phyloP scores from a whole-genome alignment of 2,797 vertebrate genomes.

The Trachops cirrhosus region DNA sequence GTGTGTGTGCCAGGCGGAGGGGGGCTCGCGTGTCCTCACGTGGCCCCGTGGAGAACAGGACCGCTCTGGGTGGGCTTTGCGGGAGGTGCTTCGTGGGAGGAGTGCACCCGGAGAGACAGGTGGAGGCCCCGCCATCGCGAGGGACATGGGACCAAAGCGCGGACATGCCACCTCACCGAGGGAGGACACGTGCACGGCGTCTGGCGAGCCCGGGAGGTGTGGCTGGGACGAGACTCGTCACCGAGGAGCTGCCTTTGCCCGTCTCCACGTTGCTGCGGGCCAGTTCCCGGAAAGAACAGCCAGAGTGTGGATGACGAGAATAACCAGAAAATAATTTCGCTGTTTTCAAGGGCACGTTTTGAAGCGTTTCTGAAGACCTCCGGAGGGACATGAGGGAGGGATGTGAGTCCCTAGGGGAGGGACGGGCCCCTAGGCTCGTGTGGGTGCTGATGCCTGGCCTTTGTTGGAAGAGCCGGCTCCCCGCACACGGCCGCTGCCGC shows the following conservation, averaged over 20 bases:
- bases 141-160: conserved; percentile 13
- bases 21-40: too few species aligned
- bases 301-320: conserved; percentile 1
- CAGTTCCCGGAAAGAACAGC: neutral
- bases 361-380: neutral
- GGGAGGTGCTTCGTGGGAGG: conserved; percentile 24
- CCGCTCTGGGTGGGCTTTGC: neutral
- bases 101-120: neutral
- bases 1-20: too few species aligned
- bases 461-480: too few species aligned
- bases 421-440: rapidly evolving
- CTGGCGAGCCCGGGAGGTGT: conserved; percentile 21
- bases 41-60: too few species aligned
- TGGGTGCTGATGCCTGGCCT: too few species aligned
- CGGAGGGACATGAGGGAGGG: neutral
- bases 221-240: neutral
- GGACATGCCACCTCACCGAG: conserved; percentile 46
- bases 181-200: conserved; percentile 12
- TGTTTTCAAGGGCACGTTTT: neutral
- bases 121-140: neutral
- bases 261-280: neutral
- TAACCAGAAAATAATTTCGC: neutral
- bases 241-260: neutral
- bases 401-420: too few species aligned
- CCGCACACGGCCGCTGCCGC: neutral